These are phyloP conservation scores for Latheticus oryzae DNA, from an alignment of 2,888 invertebrate species.

Conservation along the genomic window DNA sequence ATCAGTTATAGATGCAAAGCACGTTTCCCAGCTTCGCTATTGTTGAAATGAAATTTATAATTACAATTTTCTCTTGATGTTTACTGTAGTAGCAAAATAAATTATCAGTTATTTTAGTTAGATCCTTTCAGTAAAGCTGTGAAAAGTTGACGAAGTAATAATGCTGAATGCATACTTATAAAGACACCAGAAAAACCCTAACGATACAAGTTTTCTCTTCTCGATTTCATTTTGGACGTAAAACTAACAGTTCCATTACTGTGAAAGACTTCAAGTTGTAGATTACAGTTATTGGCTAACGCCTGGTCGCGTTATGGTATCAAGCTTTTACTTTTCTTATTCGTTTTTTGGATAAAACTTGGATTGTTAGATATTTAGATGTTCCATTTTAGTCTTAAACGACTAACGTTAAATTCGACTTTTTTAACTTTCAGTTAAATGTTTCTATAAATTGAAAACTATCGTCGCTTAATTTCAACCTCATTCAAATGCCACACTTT, in stretches of 20 bases:
- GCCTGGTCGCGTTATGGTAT: slow-evolving; percentile 48
- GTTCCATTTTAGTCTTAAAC: slow-evolving; percentile 42
- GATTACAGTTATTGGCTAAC: slow-evolving; percentile 51
- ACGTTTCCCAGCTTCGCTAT: slow-evolving; percentile 28
- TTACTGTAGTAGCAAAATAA: slow-evolving; percentile 16
- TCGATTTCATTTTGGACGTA: slow-evolving; percentile 54
- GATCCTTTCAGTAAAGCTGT: slow-evolving; percentile 18
- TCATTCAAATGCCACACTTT: slow-evolving; percentile 9
- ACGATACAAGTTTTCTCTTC: slow-evolving; percentile 54
- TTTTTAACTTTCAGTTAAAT: slow-evolving; percentile 35
- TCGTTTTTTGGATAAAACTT: slow-evolving; percentile 42
- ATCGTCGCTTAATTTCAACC: slow-evolving; percentile 21
- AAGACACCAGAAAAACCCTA: slow-evolving; percentile 43
- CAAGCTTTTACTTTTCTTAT: slow-evolving; percentile 45
- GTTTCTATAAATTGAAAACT: slow-evolving; percentile 24
- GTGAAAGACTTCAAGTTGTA: slow-evolving; percentile 50
- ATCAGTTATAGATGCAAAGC: slow-evolving; percentile 25
- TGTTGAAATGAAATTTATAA: slow-evolving; percentile 36
- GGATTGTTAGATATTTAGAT: slow-evolving; percentile 47
- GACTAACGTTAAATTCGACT: slow-evolving; percentile 37
- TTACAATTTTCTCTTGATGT: slow-evolving; percentile 25
- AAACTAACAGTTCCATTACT: slow-evolving; percentile 57
- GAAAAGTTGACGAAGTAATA: slow-evolving; percentile 47
- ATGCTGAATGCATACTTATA: slow-evolving; percentile 44
- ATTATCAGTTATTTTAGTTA: slow-evolving; percentile 17